Evolutionary conservation across 37 sponge, comb jelly and placozoan species (phyloP).

Genomic region (Ianthella basta): DNA sequence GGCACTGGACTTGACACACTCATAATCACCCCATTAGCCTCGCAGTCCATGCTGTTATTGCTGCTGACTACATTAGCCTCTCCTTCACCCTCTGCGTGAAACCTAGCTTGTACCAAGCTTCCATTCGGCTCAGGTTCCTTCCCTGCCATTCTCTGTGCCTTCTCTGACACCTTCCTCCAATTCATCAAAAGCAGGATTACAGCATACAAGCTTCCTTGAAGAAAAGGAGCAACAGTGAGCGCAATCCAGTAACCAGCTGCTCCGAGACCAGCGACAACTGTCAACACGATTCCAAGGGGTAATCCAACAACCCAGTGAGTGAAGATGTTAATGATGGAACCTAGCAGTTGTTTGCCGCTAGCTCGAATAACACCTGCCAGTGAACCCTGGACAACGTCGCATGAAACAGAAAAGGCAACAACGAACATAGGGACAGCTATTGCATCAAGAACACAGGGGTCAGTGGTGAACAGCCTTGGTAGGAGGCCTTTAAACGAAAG

Average conservation of each 20-base stretch:
- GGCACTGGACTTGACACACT: no score
- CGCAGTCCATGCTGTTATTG: no score
- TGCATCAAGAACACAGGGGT: not conserved
- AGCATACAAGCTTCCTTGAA: constrained; percentile 27
- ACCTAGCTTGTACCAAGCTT: no score
- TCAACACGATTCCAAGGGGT: constrained; percentile 54
- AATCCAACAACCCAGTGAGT: constrained; percentile 54
- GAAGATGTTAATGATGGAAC: constrained; percentile 42
- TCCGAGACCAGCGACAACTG: constrained; percentile 40
- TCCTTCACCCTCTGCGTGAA: no score
- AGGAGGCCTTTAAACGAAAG: not conserved
- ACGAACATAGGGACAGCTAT: not conserved
- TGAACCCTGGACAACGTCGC: not conserved
- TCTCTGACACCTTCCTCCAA: constrained; percentile 65
- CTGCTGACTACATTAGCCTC: no score
- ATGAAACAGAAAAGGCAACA: not conserved
- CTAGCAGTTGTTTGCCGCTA: constrained; percentile 48
- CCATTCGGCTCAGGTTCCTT: no score
- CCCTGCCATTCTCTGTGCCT: constrained; percentile 35
- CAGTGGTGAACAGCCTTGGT: constrained; percentile 1
- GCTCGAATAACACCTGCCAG: constrained; percentile 55
- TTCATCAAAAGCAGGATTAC: constrained; percentile 35
- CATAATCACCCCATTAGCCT: no score
- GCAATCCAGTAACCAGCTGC: constrained; percentile 67
- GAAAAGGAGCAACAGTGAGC: constrained; percentile 1